Evolutionary conservation across 1,140 invertebrate genomes (phyloP).

Genomic region (Halictus rubicundus): DNA sequence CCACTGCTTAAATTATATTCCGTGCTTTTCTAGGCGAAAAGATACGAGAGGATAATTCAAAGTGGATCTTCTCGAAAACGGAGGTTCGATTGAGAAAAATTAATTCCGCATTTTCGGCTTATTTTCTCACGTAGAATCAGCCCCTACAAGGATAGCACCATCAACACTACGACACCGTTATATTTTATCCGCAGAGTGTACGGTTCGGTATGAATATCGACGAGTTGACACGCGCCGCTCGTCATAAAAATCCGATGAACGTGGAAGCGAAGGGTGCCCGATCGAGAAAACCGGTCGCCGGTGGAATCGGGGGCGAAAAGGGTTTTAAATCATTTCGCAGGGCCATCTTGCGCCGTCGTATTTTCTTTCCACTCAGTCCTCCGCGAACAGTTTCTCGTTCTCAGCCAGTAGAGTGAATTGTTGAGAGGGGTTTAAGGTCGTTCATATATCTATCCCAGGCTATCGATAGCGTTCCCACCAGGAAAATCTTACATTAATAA

Average conservation of each 20-base stretch:
- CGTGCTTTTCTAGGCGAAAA: too few species aligned
- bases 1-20: too few species aligned
- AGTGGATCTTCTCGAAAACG: too few species aligned
- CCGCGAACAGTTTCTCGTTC: conserved; percentile 18
- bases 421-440: conserved; percentile 19
- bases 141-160: too few species aligned
- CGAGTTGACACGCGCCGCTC: neutral
- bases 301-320: neutral
- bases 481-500: conserved; percentile 31
- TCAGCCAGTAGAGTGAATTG: conserved; percentile 12
- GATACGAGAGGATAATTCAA: too few species aligned
- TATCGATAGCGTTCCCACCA: conserved; percentile 8
- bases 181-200: neutral
- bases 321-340: conserved; percentile 17
- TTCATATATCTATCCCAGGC: conserved; percentile 19
- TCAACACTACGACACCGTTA: too few species aligned
- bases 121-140: too few species aligned
- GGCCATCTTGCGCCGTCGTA: conserved; percentile 24
- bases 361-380: conserved; percentile 10
- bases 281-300: neutral
- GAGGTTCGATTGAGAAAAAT: too few species aligned
- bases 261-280: neutral
- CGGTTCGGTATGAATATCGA: neutral
- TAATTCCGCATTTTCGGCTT: too few species aligned
- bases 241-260: neutral